A percentile compares a stretch with the other conserved stretches of the same genome.
Conservation (phyloP, 2,113 vertebrate genomes). For the Euleptes europaea region DNA sequence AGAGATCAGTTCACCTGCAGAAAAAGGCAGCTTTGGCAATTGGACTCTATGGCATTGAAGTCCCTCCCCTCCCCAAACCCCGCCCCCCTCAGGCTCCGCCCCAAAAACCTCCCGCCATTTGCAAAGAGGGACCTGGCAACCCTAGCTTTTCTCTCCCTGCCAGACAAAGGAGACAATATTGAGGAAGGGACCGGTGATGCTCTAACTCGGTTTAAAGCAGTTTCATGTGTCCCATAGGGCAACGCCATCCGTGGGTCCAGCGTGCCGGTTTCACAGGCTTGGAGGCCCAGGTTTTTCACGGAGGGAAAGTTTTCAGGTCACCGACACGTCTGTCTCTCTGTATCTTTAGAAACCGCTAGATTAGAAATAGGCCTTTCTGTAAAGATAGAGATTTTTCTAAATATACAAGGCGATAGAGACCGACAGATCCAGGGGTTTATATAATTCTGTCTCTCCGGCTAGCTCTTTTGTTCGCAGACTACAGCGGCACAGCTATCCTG, state of each 20-base stretch:
- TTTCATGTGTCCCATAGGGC: background rate
- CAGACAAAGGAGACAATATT: background rate
- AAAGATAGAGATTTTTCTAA: background rate
- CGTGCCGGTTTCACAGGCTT: background rate
- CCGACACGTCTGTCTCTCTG: background rate
- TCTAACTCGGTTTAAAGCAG: background rate
- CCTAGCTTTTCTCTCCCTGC: background rate
- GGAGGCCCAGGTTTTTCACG: background rate
- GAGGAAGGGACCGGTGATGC: background rate
- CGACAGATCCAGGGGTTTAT: conserved; percentile 6
- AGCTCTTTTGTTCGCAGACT: conserved; percentile 10
- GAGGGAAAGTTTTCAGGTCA: background rate
- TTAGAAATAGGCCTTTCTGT: background rate
- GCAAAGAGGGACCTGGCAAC: too few species aligned
- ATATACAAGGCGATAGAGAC: background rate
- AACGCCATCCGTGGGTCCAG: background rate
- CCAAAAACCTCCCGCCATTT: too few species aligned
- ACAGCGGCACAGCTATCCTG: conserved; percentile 7
- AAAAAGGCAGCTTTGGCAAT: too few species aligned
- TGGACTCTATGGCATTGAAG: too few species aligned
- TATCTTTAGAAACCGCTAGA: conserved; percentile 10
- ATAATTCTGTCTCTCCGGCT: conserved; percentile 18
- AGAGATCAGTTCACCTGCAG: too few species aligned
- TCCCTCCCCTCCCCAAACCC: too few species aligned
- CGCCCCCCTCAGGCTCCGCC: too few species aligned